Evolutionary conservation across 1,140 invertebrate genomes (phyloP), one percentile per base, ranked within the genome.

Genomic region (Papilio polytes): DNA sequence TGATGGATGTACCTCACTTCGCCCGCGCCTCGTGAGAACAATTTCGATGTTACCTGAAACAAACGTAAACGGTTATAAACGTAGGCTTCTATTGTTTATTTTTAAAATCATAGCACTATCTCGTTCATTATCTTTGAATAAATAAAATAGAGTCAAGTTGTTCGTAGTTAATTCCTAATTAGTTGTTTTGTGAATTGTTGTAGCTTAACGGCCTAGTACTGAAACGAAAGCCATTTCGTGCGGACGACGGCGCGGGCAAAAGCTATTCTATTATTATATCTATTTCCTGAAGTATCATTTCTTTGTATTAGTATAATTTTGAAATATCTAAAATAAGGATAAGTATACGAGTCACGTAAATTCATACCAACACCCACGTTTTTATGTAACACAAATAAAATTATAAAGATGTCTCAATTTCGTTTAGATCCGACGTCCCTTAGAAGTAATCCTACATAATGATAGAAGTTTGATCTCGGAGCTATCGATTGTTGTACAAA

Each of bases 391-490:
- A 13, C 20, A 48, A 1, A 26, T 22, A 26, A 51, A 53, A 53
- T 72, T 76, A 76, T 76, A 3, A 76, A 76, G 46, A 76, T 26
- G 44, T 76, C 74, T 48, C 31, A 73, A 73, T 73, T 73, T 74
- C 70, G 44, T 20, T 46, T 73, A 22, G 2, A 74, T 74, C 41
- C 7, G 73, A 74, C 73, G 12, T 26, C 12, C 1, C 20, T 13
- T 51, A 1, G n/a, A 53, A 76, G 46, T 76, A 76, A 76, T 76
- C 74, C 74, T 76, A 76, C 51, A 48, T 76, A 76, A 76, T 46
- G 74, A 15, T 22, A 48, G 4, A n/a, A 51, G 12, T 76, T 15
- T 46, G 74, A 76, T n/a, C 44, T 51, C 12, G 13, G 12, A 74
- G 73, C 2, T 22, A 76, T 76, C 74, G 74, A 76, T 22, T 46